phyloP scores from a whole-genome alignment of 2,888 invertebrate species.

The Hypomecis punctinalis region DNA sequence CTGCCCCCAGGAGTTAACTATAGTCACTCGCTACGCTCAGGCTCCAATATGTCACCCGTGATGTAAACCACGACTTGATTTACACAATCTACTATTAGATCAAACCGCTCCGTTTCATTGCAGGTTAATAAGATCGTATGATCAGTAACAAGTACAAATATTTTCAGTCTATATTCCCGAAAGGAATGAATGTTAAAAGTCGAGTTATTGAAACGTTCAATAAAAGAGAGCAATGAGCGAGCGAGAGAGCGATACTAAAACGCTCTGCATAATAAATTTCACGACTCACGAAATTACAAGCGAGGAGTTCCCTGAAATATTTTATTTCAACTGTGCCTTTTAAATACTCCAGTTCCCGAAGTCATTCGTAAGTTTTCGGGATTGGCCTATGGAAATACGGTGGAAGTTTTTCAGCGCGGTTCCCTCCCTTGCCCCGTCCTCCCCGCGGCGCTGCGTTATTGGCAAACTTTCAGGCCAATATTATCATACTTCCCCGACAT shows the following conservation, averaged over 20 bases:
- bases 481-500: slow-evolving; percentile 51
- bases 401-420: slow-evolving; percentile 34
- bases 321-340: slow-evolving; percentile 40
- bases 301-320: slow-evolving; percentile 31
- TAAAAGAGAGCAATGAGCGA: neutral
- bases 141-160: neutral
- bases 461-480: slow-evolving; percentile 59
- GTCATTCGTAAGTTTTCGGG: slow-evolving; percentile 40
- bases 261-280: slow-evolving; percentile 37
- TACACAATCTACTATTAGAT: no score
- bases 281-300: slow-evolving; percentile 35
- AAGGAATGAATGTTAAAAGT: slow-evolving; percentile 2
- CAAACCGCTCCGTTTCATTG: no score
- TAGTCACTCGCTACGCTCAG: no score
- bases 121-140: no score
- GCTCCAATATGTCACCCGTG: no score
- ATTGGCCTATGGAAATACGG: slow-evolving; percentile 42
- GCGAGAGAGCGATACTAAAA: slow-evolving; percentile 12
- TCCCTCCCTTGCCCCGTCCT: slow-evolving; percentile 20
- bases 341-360: slow-evolving; percentile 43
- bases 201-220: slow-evolving; percentile 9
- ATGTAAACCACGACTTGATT: no score
- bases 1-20: no score
- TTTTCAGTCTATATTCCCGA: neutral
- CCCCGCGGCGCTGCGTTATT: slow-evolving; percentile 49